A percentile compares a stretch with the other conserved stretches of the same genome.
Evolutionary conservation across 2,113 vertebrate species (phyloP).

Genomic region (Ardeotis arabs): DNA sequence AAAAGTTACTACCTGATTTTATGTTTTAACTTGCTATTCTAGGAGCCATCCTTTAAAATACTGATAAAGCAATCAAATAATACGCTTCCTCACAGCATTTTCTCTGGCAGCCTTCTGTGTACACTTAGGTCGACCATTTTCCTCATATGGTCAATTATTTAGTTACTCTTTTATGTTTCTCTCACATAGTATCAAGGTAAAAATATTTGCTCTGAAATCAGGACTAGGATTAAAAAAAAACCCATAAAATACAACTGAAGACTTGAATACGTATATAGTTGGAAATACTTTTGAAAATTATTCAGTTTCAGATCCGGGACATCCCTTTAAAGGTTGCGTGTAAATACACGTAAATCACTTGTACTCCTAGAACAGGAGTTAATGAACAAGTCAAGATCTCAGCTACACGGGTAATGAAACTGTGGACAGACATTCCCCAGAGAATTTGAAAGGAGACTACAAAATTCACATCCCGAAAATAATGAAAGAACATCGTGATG

Average conservation of each 20-base stretch:
- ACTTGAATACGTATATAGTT: not conserved
- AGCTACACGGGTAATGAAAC: not conserved
- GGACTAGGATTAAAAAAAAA: not conserved
- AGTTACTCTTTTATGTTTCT: not conserved
- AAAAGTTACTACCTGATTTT: not conserved
- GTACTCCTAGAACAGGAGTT: not conserved
- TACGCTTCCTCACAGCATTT: not conserved
- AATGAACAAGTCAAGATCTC: not conserved
- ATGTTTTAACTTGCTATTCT: not conserved
- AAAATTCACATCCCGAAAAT: not conserved
- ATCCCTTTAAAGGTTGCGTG: not conserved
- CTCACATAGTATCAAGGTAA: not conserved
- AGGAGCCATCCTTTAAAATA: not conserved
- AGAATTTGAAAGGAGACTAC: not conserved
- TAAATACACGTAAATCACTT: not conserved
- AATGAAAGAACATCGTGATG: not conserved
- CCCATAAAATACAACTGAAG: not conserved
- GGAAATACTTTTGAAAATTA: not conserved
- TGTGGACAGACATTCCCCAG: not conserved
- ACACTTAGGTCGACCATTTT: not conserved
- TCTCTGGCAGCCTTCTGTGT: not conserved
- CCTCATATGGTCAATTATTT: not conserved
- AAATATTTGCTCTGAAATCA: not conserved
- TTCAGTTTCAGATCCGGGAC: not conserved
- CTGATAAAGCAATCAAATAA: not conserved